Evolutionary conservation across 2,797 vertebrate species (phyloP).

Genomic region (Jordanella pulchra): DNA sequence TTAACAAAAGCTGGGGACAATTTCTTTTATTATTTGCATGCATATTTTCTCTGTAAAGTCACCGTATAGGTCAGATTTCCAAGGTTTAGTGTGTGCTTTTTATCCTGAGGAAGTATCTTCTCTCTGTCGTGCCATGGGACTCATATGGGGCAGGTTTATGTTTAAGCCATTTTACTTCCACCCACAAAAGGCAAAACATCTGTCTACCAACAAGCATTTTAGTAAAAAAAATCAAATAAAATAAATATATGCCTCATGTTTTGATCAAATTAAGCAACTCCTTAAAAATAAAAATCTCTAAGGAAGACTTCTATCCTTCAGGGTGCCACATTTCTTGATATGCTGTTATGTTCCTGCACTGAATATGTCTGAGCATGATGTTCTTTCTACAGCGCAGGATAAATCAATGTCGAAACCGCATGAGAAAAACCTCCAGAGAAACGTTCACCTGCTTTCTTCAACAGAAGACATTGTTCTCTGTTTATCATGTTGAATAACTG

Average conservation of each 20-base stretch:
- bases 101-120: constrained; percentile 34
- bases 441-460: constrained; percentile 31
- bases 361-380: constrained; percentile 41
- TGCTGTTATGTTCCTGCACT: constrained; percentile 21
- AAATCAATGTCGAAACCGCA: constrained; percentile 37
- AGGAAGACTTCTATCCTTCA: constrained; percentile 16
- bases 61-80: constrained; percentile 34
- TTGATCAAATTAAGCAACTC: constrained; percentile 40
- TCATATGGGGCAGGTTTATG: constrained; percentile 29
- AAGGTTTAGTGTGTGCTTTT: constrained; percentile 31
- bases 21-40: constrained; percentile 28
- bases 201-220: constrained; percentile 31
- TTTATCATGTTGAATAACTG: constrained; percentile 46
- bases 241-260: constrained; percentile 40
- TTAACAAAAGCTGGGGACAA: constrained; percentile 37
- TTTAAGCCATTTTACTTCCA: constrained; percentile 32
- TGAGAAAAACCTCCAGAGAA: constrained; percentile 16
- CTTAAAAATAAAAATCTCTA: constrained; percentile 23
- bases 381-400: constrained; percentile 7
- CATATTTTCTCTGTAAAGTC: constrained; percentile 39
- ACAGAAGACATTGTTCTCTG: constrained; percentile 58
- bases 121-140: constrained; percentile 20
- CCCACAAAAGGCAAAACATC: constrained; percentile 31
- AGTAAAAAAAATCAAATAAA: neutral
- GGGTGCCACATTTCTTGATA: constrained; percentile 15